Percentiles rank a stretch among this genome's conserved stretches.
Evolutionary conservation across 2,888 invertebrate genomes (phyloP).

Genomic region (Hermodice carunculata): DNA sequence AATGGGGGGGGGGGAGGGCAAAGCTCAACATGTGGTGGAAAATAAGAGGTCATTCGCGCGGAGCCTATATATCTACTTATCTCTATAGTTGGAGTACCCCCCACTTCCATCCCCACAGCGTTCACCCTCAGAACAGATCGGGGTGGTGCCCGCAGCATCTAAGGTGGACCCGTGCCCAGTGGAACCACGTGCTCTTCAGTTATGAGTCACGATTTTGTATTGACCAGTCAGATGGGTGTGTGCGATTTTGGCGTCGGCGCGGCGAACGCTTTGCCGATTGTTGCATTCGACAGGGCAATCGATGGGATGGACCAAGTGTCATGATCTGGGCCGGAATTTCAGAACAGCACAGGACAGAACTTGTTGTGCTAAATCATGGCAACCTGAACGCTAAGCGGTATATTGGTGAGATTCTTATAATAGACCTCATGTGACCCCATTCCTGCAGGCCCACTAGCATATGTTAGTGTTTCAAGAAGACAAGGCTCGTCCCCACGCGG

Average conservation of each 20-base stretch:
- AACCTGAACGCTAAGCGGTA: too few species aligned
- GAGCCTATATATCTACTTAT: too few species aligned
- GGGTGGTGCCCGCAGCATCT: neutral
- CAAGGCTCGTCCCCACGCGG: neutral
- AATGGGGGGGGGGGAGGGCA: too few species aligned
- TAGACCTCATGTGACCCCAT: too few species aligned
- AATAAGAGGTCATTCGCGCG: too few species aligned
- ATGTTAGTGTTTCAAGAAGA: neutral
- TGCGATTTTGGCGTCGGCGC: neutral
- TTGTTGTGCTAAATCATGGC: too few species aligned
- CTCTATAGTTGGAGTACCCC: too few species aligned
- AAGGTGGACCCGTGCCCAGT: neutral
- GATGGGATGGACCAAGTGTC: neutral
- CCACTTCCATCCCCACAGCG: too few species aligned
- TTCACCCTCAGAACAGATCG: neutral
- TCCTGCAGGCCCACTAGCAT: neutral
- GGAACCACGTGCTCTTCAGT: neutral
- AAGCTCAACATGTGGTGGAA: too few species aligned
- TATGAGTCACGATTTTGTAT: neutral
- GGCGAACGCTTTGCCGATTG: neutral
- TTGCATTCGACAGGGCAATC: neutral
- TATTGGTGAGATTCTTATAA: too few species aligned
- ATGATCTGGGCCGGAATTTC: neutral
- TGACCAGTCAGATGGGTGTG: neutral
- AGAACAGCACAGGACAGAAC: too few species aligned